Conservation (phyloP, 2,888 invertebrate species). For the Rhamphomyia laevipes region DNA sequence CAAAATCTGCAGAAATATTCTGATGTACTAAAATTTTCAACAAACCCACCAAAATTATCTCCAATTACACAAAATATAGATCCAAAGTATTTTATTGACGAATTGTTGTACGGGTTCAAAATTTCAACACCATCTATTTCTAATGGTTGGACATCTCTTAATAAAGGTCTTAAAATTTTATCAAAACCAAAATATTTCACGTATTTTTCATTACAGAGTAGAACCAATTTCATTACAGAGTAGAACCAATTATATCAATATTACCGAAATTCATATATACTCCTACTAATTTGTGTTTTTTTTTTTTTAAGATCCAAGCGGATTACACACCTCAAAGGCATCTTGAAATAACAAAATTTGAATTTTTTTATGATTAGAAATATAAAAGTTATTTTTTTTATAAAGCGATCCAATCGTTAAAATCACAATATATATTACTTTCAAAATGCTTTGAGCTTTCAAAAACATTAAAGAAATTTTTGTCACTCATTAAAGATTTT, state of each 20-base stretch:
- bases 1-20: background rate
- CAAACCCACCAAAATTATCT: background rate
- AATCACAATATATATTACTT: slow-evolving; percentile 1
- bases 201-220: slow-evolving; percentile 9
- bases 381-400: slow-evolving; percentile 3
- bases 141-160: background rate
- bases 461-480: slow-evolving; percentile 1
- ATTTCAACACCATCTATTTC: background rate
- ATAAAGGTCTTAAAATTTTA: background rate
- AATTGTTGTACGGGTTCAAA: background rate
- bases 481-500: background rate
- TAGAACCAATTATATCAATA: background rate
- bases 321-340: slow-evolving; percentile 5
- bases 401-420: slow-evolving; percentile 4
- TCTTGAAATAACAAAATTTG: slow-evolving; percentile 4
- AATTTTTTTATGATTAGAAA: background rate
- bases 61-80: background rate
- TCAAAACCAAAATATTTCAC: slow-evolving; percentile 9
- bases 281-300: slow-evolving; percentile 2
- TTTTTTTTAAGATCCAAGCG: background rate
- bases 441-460: background rate
- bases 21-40: background rate
- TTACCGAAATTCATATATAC: background rate
- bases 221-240: background rate
- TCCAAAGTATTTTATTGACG: background rate